phyloP scores from a whole-genome alignment of 2,113 vertebrate species.

The Cacatua alba region DNA sequence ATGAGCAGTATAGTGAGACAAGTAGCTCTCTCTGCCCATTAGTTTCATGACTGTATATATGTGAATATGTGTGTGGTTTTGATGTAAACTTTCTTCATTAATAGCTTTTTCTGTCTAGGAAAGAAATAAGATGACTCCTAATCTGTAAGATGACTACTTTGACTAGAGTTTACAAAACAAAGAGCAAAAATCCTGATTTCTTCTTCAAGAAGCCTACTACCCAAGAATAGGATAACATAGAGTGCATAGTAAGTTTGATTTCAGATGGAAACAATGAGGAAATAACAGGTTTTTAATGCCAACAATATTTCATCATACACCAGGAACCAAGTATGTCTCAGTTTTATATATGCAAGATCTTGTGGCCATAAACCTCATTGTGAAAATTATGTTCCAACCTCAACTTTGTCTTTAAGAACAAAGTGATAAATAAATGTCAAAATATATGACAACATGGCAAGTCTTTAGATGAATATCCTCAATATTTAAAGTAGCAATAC shows the following conservation, averaged over 20 bases:
- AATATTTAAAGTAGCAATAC: conserved; percentile 12
- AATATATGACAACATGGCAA: not conserved
- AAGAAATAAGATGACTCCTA: not conserved
- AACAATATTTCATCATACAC: too few relatives aligned
- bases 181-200: not conserved
- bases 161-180: not conserved
- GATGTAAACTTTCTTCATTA: not conserved
- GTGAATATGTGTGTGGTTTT: not conserved
- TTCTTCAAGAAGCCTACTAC: not conserved
- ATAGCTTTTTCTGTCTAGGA: not conserved
- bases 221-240: rapidly evolving
- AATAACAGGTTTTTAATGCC: not conserved
- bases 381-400: not conserved
- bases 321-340: rapidly evolving
- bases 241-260: not conserved
- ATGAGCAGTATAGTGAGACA: rapidly evolving
- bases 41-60: not conserved
- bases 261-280: not conserved
- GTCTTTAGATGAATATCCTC: not conserved
- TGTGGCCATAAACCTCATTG: not conserved
- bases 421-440: not conserved
- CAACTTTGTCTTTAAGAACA: not conserved
- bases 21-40: not conserved
- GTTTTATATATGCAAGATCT: not conserved
- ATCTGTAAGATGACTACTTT: not conserved